Evolutionary conservation across 2,113 vertebrate genomes (phyloP).

Genomic region (Semicossyphus pulcher): DNA sequence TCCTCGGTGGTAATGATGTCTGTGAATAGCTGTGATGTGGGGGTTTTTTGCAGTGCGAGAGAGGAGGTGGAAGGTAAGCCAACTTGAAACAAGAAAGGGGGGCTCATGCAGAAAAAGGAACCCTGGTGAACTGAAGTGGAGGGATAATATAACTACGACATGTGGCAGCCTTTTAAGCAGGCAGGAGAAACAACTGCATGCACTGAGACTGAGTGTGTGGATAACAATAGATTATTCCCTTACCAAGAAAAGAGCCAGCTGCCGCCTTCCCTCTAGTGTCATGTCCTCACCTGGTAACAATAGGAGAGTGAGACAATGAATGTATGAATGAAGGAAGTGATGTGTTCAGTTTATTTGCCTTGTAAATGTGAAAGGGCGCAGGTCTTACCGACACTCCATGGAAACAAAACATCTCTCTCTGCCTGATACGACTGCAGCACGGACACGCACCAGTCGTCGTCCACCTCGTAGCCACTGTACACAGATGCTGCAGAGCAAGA

Average conservation of each 20-base stretch:
- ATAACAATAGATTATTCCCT: conserved; percentile 52
- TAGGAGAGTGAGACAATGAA: not conserved
- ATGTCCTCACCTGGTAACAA: conserved; percentile 88
- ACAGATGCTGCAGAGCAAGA: conserved; percentile 80
- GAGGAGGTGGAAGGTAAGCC: not conserved
- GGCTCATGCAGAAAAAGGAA: conserved; percentile 41
- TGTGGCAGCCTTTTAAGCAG: conserved; percentile 26
- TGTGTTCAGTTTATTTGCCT: conserved; percentile 13
- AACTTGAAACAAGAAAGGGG: not conserved
- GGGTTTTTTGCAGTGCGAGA: not conserved
- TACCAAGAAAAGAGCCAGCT: conserved; percentile 90
- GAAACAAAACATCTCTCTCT: conserved; percentile 84
- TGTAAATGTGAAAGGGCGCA: not conserved
- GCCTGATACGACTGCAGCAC: conserved; percentile 90
- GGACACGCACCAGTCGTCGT: conserved; percentile 91
- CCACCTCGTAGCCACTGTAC: conserved; percentile 88
- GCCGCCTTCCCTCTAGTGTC: conserved; percentile 82
- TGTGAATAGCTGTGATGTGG: conserved; percentile 53
- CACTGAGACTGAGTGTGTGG: not conserved
- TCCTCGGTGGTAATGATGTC: conserved; percentile 68
- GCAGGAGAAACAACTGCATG: conserved; percentile 8
- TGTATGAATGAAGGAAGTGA: not conserved
- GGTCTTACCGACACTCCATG: conserved; percentile 91
- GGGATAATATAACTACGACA: conserved; percentile 36
- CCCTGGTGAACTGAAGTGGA: not conserved